Evolutionary conservation across 2,113 vertebrate species (phyloP), one percentile per base, ranked within the genome.

Genomic region (Hiodon alosoides): DNA sequence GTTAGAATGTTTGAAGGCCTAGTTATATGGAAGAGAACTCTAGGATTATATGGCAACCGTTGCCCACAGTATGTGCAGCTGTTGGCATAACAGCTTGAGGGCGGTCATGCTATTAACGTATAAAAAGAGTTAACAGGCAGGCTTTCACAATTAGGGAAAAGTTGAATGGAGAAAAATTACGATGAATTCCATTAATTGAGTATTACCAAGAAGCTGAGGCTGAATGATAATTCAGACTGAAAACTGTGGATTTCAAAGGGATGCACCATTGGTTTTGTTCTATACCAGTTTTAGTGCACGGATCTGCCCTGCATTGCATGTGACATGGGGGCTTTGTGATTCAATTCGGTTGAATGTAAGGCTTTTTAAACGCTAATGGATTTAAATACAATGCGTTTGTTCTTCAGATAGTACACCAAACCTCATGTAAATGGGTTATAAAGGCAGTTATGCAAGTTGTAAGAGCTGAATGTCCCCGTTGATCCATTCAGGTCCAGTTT

Each of bases 71-170:
- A 31, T 53, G 60, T 51, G 47, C 52, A 16, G 16, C 53, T 60
- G 54, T 65, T 65, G 64, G 59, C 72, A 61, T 73, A 73, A 65
- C 65, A 73, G 72, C 54, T 74, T 74, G 17, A 61, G 60, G 62
- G 61, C 65, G 51, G 61, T 52, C 46, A 74, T 74, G 72, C 17
- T 52, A 65, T 74, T 65, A 74, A 54, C 72, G 65, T 50, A 74
- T 73, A 61, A 73, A 52, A 47, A 55, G 60, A 13, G 60, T 52
- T 31, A 74, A 16, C 57, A 65, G 16, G 48, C 2, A 16, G 14
- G 72, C 61, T 16, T 66, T n/a, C 48, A 52, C 13, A 66, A 66
- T 54, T 65, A 66, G 72, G 11, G 57, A 11, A 55, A 66, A 64
- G 72, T 60, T 4, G 14, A n/a, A 52, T 13, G 59, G 16, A 31